phyloP scores from a whole-genome alignment of 2,113 vertebrate genomes.

The Thamnaconus septentrionalis region DNA sequence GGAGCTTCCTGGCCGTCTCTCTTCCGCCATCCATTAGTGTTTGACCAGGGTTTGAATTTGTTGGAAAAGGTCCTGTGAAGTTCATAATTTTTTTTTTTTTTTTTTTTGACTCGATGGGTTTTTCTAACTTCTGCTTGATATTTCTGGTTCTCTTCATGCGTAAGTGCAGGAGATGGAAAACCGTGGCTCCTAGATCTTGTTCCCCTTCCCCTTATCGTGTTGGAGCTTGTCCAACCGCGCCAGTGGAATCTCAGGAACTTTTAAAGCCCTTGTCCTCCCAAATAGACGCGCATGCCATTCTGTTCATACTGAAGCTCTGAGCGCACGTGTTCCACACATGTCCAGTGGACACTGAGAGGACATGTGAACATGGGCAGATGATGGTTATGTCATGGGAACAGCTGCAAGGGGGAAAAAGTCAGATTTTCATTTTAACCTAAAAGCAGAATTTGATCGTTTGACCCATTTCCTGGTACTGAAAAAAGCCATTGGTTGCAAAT shows the following conservation, averaged over 20 bases:
- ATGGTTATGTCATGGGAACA: too few species aligned
- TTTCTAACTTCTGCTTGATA: too few species aligned
- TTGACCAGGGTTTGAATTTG: not conserved
- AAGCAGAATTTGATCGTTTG: too few species aligned
- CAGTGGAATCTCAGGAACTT: too few species aligned
- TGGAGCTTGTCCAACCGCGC: too few species aligned
- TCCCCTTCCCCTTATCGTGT: too few species aligned
- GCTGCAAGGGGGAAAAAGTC: too few species aligned
- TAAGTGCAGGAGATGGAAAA: too few species aligned
- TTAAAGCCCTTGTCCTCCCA: not conserved
- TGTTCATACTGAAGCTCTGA: not conserved
- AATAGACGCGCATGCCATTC: not conserved
- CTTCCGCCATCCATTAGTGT: not conserved
- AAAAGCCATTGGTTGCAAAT: not conserved
- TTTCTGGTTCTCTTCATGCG: too few species aligned
- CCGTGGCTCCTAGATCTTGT: too few species aligned
- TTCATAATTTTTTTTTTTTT: not conserved
- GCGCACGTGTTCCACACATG: not conserved
- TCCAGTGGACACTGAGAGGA: not conserved
- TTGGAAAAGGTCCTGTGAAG: not conserved
- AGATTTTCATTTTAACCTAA: not conserved
- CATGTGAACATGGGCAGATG: not conserved
- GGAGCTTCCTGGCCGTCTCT: constrained; percentile 17
- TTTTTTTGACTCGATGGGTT: too few species aligned
- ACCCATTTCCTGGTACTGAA: too few species aligned